A percentile compares a stretch with the other conserved stretches of the same genome.
phyloP scores from a whole-genome alignment of 2,797 vertebrate species.

The Darevskia mixta region DNA sequence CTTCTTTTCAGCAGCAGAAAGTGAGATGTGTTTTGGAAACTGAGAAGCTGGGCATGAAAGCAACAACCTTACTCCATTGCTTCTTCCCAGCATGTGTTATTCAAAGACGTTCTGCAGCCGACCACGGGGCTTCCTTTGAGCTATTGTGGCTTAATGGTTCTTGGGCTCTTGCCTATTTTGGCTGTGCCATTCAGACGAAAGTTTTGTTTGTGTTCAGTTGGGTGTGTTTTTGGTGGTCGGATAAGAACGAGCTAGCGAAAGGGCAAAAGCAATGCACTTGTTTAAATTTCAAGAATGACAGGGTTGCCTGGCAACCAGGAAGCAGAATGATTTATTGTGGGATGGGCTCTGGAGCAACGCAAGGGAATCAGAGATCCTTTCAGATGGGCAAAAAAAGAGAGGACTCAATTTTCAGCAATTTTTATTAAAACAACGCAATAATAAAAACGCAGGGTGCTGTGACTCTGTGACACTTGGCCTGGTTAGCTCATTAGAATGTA shows the following conservation, averaged over 20 bases:
- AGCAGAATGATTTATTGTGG: not conserved
- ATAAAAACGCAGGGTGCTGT: slow-evolving; percentile 20
- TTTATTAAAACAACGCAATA: slow-evolving; percentile 27
- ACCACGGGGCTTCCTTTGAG: not conserved
- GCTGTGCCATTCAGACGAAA: not conserved
- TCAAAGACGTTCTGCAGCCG: not conserved
- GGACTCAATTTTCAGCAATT: slow-evolving; percentile 36
- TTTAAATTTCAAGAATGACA: not conserved
- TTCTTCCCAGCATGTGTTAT: not conserved
- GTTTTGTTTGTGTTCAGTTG: not conserved
- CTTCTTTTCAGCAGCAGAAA: too few relatives aligned
- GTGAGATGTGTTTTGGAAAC: not conserved
- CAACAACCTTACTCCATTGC: too few relatives aligned
- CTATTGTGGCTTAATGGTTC: not conserved
- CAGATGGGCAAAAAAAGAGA: slow-evolving; percentile 31
- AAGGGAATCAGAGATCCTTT: slow-evolving; percentile 47
- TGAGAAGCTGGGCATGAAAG: not conserved
- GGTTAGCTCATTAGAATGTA: slow-evolving; percentile 14
- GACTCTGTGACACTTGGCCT: not conserved
- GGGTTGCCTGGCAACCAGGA: slow-evolving; percentile 62
- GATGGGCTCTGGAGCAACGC: slow-evolving; percentile 18
- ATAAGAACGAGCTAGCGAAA: not conserved
- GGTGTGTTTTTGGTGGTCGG: not conserved
- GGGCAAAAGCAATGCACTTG: not conserved
- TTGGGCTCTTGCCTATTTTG: not conserved